phyloP scores from a whole-genome alignment of 2,797 vertebrate species.

The Rhyacichthys aspro region DNA sequence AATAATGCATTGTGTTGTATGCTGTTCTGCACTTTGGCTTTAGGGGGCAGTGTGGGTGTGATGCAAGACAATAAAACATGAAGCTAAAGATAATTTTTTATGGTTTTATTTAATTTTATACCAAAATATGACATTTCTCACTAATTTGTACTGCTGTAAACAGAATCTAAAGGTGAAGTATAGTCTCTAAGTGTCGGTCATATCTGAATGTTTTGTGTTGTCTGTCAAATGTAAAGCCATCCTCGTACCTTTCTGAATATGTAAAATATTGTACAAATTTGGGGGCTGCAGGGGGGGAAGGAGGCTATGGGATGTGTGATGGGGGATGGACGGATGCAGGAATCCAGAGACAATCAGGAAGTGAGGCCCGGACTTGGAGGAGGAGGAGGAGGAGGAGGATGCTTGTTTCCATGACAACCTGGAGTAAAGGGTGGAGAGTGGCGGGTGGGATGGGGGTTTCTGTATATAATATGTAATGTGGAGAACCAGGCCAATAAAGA shows the following conservation, averaged over 20 bases:
- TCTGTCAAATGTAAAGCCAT: constrained; percentile 14
- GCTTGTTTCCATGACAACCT: constrained; percentile 79
- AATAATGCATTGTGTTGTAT: constrained; percentile 9
- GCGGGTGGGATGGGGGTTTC: constrained; percentile 17
- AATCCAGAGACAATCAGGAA: constrained; percentile 67
- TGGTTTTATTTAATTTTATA: background rate
- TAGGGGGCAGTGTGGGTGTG: background rate
- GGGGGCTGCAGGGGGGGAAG: constrained; percentile 29
- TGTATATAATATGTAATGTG: constrained; percentile 48
- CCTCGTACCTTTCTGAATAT: constrained; percentile 25
- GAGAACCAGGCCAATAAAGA: constrained; percentile 51
- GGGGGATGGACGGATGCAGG: constrained; percentile 33
- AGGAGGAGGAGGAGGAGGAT: constrained; percentile 44
- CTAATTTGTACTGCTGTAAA: background rate
- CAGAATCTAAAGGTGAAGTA: too few relatives aligned
- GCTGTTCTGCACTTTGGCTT: constrained; percentile 10
- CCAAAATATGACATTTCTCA: too few relatives aligned
- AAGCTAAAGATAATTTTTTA: background rate
- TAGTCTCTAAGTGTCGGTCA: background rate
- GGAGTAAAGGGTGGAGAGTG: constrained; percentile 30
- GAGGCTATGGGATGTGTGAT: constrained; percentile 8
- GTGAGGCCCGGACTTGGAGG: constrained; percentile 38
- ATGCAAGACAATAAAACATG: constrained; percentile 9
- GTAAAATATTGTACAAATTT: constrained; percentile 45
- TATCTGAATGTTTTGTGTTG: constrained; percentile 21